A percentile compares a stretch with the other conserved stretches of the same genome.
phyloP scores from a whole-genome alignment of 1,140 invertebrate genomes.

The Drosophila virilis region DNA sequence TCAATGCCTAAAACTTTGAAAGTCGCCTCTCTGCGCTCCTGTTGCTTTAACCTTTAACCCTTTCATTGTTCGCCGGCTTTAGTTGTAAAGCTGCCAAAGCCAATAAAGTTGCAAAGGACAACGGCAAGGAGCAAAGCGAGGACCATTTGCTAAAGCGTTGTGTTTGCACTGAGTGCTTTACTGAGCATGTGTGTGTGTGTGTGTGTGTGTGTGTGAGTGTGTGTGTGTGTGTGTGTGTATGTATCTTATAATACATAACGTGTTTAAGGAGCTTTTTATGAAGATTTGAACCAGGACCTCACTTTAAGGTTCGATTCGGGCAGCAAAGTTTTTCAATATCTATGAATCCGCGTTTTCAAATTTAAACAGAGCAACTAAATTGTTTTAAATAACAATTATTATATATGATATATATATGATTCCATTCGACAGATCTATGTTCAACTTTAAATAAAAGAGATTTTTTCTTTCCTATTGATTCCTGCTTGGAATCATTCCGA shows the following conservation, averaged over 20 bases:
- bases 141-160: constrained; percentile 61
- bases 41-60: constrained; percentile 72
- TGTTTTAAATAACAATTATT: too few relatives aligned
- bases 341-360: too few relatives aligned
- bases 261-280: constrained; percentile 7
- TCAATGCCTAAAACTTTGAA: constrained; percentile 63
- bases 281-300: background rate
- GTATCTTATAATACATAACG: background rate
- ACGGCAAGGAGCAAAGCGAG: constrained; percentile 30
- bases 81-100: constrained; percentile 67
- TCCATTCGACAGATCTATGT: too few relatives aligned
- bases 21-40: constrained; percentile 45
- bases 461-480: too few relatives aligned
- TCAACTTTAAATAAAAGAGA: too few relatives aligned
- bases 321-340: too few relatives aligned
- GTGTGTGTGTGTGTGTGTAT: background rate
- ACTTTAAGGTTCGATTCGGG: background rate
- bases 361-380: too few relatives aligned
- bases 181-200: background rate
- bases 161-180: constrained; percentile 18
- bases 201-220: constrained; percentile 1
- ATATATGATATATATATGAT: too few relatives aligned
- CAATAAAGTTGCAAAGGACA: constrained; percentile 62
- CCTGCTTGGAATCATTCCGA: too few relatives aligned
- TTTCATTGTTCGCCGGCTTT: constrained; percentile 42